Evolutionary conservation across 1,140 invertebrate species (phyloP), one percentile per base, ranked within the genome.

Genomic region (Diachasma alloeum): DNA sequence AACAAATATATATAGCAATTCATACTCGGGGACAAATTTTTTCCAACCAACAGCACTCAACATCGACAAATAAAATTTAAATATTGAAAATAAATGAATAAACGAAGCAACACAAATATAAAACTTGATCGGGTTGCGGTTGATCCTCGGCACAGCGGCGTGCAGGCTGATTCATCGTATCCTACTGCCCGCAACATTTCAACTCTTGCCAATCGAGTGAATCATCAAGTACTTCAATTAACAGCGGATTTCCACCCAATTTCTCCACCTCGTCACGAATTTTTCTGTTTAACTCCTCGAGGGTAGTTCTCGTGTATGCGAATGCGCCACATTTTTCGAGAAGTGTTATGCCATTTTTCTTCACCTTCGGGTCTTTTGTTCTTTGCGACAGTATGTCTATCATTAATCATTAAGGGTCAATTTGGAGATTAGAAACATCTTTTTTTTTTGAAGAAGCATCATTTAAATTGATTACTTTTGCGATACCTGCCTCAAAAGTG

Each of bases 281-380:
- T 81, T 95, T 92, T 4, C 86, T 82, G 84, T 98, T 95, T 8
- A 98, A 89, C 42, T 93, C 88, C 71, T 92, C 86, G 11, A 99
- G 88, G 11, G 93, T 93, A 72, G 93, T 88, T 78, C 93, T 90
- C 0, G 97, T 98, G 86, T 98, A 97, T 74, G 93, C 91, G 89
- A 99, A 97, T 75, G 96, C 97, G 44, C 97, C 97, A 81, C 93
- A 93, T 83, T 94, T 94, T 81, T 97, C 94, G 79, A 99, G 85
- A 67, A 97, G 89, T 22, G 93, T 92, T 53, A 99, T 94, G 85
- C 97, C 98, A 88, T 98, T 97, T 74, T 94, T 93, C 90, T 99
- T 99, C 36, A 99, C 94, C 87, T 98, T 96, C 75, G 95, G 91
- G 84, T 98, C 95, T 80, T 93, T 93, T 0, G 97, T 97, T 77